These are phyloP conservation scores for Lampris incognitus DNA, from an alignment of 2,113 vertebrate genomes.

Conservation along the genomic window DNA sequence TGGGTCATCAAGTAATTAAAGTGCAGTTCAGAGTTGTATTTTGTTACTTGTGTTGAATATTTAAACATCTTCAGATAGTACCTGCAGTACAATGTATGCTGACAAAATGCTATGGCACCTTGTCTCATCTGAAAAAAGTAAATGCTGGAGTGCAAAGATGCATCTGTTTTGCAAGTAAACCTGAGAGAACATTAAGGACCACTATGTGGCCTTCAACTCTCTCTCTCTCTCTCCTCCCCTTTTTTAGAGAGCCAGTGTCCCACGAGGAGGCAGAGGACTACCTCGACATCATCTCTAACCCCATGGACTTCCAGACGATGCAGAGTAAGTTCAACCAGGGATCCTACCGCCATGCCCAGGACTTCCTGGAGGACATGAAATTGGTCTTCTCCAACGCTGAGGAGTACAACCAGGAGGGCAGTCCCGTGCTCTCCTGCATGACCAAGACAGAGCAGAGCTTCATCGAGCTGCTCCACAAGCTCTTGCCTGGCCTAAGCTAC, in stretches of 20 bases:
- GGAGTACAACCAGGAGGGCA: constrained; percentile 92
- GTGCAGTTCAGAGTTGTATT: too few species aligned
- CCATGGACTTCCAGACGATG: constrained; percentile 98
- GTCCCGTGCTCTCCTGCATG: constrained; percentile 90
- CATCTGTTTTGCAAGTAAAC: background rate
- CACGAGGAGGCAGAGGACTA: constrained; percentile 93
- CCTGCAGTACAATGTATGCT: too few species aligned
- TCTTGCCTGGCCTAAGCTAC: constrained; percentile 90
- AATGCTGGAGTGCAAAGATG: background rate
- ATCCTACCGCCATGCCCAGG: constrained; percentile 87
- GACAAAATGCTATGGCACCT: too few species aligned
- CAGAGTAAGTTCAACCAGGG: constrained; percentile 89
- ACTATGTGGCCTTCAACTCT: background rate
- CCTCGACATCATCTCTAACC: constrained; percentile 89
- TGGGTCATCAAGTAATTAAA: too few species aligned
- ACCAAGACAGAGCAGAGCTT: constrained; percentile 93
- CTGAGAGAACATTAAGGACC: too few species aligned
- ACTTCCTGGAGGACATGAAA: constrained; percentile 93
- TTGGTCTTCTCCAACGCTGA: constrained; percentile 95
- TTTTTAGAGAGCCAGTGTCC: constrained; percentile 92
- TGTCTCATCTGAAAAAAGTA: too few species aligned
- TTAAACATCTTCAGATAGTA: too few species aligned
- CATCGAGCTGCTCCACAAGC: constrained; percentile 90
- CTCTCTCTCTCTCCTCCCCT: constrained; percentile 26
- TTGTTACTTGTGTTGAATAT: too few species aligned